Conservation (phyloP, 1,140 invertebrate genomes). For the Tetramorium simillimum region DNA sequence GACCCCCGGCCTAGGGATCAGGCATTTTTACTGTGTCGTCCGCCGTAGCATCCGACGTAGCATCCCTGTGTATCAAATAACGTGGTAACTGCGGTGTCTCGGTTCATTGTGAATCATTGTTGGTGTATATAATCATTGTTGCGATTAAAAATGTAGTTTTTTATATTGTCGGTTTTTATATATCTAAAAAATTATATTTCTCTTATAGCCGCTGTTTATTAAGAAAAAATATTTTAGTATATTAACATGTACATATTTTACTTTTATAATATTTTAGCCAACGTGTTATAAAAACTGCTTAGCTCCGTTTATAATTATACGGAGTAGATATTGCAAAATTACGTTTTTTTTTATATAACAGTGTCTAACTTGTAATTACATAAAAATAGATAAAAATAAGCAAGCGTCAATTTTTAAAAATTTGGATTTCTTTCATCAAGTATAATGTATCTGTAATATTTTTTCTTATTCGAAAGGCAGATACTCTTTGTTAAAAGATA, state of each 20-base stretch:
- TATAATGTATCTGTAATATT: not conserved
- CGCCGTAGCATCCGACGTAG: constrained; percentile 34
- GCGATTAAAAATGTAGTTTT: not conserved
- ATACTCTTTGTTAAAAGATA: not conserved
- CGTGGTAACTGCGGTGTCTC: constrained; percentile 37
- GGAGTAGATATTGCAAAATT: not conserved
- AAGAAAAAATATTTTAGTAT: not conserved
- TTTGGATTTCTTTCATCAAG: not conserved
- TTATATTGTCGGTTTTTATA: not conserved
- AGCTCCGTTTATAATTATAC: not conserved
- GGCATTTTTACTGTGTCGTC: constrained; percentile 45
- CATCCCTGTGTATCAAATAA: constrained; percentile 53
- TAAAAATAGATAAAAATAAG: not conserved
- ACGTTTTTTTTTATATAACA: not conserved
- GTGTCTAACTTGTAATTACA: not conserved
- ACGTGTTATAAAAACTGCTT: not conserved
- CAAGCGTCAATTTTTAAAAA: not conserved
- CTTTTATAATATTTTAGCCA: not conserved
- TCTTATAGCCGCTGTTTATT: not conserved
- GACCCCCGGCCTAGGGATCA: constrained; percentile 36
- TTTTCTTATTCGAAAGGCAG: not conserved
- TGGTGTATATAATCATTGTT: constrained; percentile 6
- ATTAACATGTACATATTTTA: not conserved
- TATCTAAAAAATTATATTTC: not conserved
- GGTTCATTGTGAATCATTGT: constrained; percentile 6